A percentile compares a stretch with the other conserved stretches of the same genome.
These are phyloP conservation scores for Gonioctena quinquepunctata DNA, from an alignment of 1,140 invertebrate genomes.

Conservation along the genomic window DNA sequence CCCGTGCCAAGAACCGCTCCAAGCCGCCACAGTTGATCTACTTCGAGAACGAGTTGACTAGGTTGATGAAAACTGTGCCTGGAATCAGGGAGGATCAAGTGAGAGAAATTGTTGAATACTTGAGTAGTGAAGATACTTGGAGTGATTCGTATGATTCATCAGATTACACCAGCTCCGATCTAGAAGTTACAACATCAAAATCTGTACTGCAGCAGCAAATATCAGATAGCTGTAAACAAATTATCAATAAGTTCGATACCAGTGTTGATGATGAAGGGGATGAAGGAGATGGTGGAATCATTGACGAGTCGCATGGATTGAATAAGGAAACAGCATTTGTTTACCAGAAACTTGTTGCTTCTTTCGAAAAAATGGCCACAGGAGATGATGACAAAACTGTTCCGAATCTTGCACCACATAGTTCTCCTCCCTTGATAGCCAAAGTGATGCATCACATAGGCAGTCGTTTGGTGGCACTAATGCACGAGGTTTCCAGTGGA, in stretches of 20 bases:
- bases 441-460: constrained; percentile 93
- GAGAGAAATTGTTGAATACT: constrained; percentile 86
- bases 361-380: constrained; percentile 73
- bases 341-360: constrained; percentile 81
- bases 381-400: constrained; percentile 57
- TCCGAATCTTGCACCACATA: constrained; percentile 62
- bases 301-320: constrained; percentile 61
- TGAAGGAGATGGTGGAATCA: constrained; percentile 61
- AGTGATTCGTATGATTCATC: constrained; percentile 90
- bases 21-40: constrained; percentile 84
- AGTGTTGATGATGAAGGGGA: constrained; percentile 59
- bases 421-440: constrained; percentile 83
- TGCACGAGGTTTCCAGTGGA: constrained; percentile 88
- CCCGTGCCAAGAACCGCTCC: constrained; percentile 59
- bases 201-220: constrained; percentile 82
- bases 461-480: constrained; percentile 82
- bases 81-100: constrained; percentile 89
- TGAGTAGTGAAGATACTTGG: constrained; percentile 90
- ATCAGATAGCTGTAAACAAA: constrained; percentile 84
- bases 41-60: constrained; percentile 85
- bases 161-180: constrained; percentile 86
- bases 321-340: constrained; percentile 79
- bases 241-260: constrained; percentile 82
- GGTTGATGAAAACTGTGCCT: constrained; percentile 90
- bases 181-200: constrained; percentile 72